These are phyloP conservation scores for Clarias pachynema DNA, from an alignment of 2,797 vertebrate genomes.

Conservation along the genomic window DNA sequence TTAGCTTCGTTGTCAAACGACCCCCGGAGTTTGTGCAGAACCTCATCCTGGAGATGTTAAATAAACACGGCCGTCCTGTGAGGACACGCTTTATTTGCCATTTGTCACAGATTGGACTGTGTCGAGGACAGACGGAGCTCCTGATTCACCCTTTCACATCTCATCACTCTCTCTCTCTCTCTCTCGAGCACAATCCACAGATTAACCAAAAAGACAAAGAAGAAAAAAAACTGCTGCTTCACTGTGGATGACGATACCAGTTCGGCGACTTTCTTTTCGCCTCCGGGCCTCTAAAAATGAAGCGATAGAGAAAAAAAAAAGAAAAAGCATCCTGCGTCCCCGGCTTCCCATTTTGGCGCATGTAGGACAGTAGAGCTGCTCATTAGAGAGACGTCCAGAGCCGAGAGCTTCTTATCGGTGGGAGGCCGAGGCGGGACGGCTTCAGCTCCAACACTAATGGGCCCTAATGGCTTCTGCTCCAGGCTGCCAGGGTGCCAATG, in stretches of 20 bases:
- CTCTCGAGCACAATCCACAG: background rate
- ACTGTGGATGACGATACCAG: background rate
- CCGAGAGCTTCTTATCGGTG: constrained; percentile 54
- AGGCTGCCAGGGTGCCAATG: constrained; percentile 33
- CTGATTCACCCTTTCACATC: constrained; percentile 20
- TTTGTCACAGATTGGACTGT: constrained; percentile 43
- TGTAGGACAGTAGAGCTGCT: constrained; percentile 32
- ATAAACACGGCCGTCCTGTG: constrained; percentile 19
- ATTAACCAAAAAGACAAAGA: background rate
- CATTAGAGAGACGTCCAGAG: constrained; percentile 51
- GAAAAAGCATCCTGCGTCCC: background rate
- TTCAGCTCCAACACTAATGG: constrained; percentile 55
- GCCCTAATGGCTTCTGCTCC: constrained; percentile 57
- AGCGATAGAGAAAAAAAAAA: background rate
- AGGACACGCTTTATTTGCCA: constrained; percentile 41
- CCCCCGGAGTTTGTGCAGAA: constrained; percentile 11
- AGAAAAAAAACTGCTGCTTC: background rate
- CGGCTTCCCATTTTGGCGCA: constrained; percentile 15
- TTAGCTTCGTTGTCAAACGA: constrained; percentile 13
- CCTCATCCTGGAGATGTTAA: constrained; percentile 12
- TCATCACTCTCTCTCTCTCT: background rate
- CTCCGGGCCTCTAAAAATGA: constrained; percentile 5
- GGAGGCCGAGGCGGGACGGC: constrained; percentile 48
- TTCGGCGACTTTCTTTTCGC: background rate
- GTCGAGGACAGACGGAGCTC: constrained; percentile 15